These are phyloP conservation scores for Manis pentadactyla DNA, from an alignment of 2,797 vertebrate species.

Conservation along the genomic window DNA sequence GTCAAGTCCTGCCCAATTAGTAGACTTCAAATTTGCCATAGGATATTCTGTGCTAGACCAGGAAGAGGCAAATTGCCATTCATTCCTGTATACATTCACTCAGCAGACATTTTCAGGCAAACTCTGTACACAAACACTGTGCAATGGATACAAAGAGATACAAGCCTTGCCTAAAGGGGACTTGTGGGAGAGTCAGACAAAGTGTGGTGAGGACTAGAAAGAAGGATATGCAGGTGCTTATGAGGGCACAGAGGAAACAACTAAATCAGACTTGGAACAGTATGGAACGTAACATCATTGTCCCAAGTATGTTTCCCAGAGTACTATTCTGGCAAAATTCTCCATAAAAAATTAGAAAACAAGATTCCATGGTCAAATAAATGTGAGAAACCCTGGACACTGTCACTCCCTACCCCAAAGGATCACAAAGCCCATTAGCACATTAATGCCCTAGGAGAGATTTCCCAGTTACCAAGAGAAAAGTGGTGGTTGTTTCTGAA, in stretches of 20 bases:
- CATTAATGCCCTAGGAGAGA: neutral
- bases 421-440: neutral
- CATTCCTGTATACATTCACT: neutral
- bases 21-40: neutral
- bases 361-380: neutral
- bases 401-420: neutral
- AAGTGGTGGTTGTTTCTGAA: neutral
- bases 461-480: neutral
- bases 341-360: neutral
- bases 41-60: neutral
- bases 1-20: neutral
- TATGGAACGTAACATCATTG: neutral
- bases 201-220: neutral
- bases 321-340: neutral
- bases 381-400: neutral
- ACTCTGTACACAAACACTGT: neutral
- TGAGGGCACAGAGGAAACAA: neutral
- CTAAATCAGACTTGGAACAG: neutral
- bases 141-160: neutral
- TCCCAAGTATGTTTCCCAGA: neutral
- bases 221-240: neutral
- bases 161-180: neutral
- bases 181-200: neutral
- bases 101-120: neutral
- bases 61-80: neutral